Percentiles rank a stretch among this genome's conserved stretches.
These are phyloP conservation scores for Agrotis ipsilon DNA, from an alignment of 2,888 invertebrate species.

Conservation along the genomic window DNA sequence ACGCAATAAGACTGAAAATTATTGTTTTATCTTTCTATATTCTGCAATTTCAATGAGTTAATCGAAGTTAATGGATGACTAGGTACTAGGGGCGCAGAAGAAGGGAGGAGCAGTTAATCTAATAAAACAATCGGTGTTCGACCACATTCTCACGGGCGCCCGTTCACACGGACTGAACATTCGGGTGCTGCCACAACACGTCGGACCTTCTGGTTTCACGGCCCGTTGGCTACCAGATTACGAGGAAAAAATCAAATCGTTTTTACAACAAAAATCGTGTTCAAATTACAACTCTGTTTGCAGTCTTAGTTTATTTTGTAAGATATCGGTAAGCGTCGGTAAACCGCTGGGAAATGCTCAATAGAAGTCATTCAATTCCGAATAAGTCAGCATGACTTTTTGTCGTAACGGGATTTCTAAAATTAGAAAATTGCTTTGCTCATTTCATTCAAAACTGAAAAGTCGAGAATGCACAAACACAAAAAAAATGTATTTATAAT, in stretches of 20 bases:
- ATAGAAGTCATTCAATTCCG: conserved; percentile 57
- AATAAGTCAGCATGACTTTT: conserved; percentile 37
- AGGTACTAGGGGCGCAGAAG: conserved; percentile 25
- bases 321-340: conserved; percentile 65
- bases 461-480: not conserved
- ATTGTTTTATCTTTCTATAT: conserved; percentile 2
- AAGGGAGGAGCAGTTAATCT: conserved; percentile 39
- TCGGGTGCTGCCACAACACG: conserved; percentile 79
- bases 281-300: conserved; percentile 67
- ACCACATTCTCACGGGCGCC: conserved; percentile 86
- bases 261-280: conserved; percentile 65
- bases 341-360: conserved; percentile 69
- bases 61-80: conserved; percentile 22
- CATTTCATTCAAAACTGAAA: conserved; percentile 29
- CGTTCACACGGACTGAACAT: conserved; percentile 81
- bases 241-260: conserved; percentile 66
- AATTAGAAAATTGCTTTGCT: conserved; percentile 45
- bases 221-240: conserved; percentile 80
- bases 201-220: conserved; percentile 85
- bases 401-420: conserved; percentile 55
- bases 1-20: conserved; percentile 6
- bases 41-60: not conserved
- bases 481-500: not conserved
- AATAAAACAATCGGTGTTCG: conserved; percentile 68
- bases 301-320: conserved; percentile 67